Percentiles rank a stretch among this genome's conserved stretches.
These are phyloP conservation scores for Zelostemma sp. DNA, from an alignment of 1,140 invertebrate species.

Conservation along the genomic window DNA sequence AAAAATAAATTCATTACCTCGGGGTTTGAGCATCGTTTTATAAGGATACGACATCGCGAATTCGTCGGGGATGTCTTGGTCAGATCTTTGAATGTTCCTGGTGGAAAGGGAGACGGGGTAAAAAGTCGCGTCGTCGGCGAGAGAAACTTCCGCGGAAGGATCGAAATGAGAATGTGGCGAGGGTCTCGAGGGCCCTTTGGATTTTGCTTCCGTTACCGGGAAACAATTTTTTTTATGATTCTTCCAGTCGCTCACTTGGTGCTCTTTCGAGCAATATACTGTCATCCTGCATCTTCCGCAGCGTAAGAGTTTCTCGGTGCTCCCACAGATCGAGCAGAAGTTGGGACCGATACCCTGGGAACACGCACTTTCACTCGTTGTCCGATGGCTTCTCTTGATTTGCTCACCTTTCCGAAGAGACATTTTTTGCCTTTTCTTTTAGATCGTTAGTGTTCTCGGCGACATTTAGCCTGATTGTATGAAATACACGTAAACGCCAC, in stretches of 20 bases:
- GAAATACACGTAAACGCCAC: too few species aligned
- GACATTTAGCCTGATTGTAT: too few species aligned
- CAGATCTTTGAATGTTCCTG: not conserved
- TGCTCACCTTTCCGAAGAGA: not conserved
- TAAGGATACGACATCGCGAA: not conserved
- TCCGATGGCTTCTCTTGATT: conserved; percentile 3
- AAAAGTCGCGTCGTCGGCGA: not conserved
- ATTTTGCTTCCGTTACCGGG: not conserved
- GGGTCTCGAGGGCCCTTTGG: too few species aligned
- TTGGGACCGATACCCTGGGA: not conserved
- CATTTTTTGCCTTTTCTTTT: not conserved
- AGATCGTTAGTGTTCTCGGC: too few species aligned
- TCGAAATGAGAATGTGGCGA: not conserved
- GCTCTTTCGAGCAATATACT: conserved; percentile 84
- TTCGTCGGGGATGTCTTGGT: not conserved
- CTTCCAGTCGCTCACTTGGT: conserved; percentile 83
- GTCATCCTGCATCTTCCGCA: conserved; percentile 80
- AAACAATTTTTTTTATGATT: conserved; percentile 73
- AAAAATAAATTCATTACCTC: not conserved
- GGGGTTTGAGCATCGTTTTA: not conserved
- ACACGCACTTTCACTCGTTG: conserved; percentile 13
- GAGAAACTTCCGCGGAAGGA: not conserved
- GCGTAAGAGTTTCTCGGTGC: conserved; percentile 76
- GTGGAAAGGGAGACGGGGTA: not conserved
- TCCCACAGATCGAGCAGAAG: conserved; percentile 73